Base-by-base conservation (phyloP, 2,888 invertebrate species). In the Hypomecis punctinalis region DNA sequence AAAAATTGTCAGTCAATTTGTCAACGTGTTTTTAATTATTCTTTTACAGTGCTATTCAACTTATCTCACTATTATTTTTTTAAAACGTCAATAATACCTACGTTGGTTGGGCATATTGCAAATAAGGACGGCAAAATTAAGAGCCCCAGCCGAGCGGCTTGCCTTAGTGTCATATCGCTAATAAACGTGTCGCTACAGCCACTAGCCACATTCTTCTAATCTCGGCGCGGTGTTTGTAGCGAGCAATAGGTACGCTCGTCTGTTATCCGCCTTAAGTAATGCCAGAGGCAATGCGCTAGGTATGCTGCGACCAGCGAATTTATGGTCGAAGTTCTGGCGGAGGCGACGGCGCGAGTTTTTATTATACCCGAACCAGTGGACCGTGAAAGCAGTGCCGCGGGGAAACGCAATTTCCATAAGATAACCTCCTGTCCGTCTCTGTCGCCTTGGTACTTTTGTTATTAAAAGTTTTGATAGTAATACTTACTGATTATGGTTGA, bases 321-420 rank as follows among this genome's bases (percentile, higher is more conserved):
- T 93, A 93, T 93, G 93, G 93, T 93, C 93, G 93, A 93, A 93
- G 90, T 93, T 93, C 82, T 79, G 85, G 85, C 76, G 85, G 83
- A 91, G 89, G 93, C 92, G 93, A 91, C 91, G 91, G 91, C 88
- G 89, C 89, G 91, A 86, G 90, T 93, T 93, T 93, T 93, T 93
- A 93, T 93, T 93, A 93, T 93, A 93, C 93, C 93, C 93, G 93
- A 88, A 82, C 79, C 93, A 93, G 92, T 93, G 93, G 93, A 91
- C 93, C 89, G 93, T 92, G 93, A 93, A 93, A 93, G 91, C 90
- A 91, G 90, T 88, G 90, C 88, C 84, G 85, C 84, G 86, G 91
- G 89, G 89, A 86, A 84, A 84, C 77, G 89, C 88, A 84, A 92
- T 92, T 92, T 91, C 89, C 93, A 92, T 93, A 91, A 66, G 61